Evolutionary conservation across 2,888 invertebrate species (phyloP).

Genomic region (Lasioglossum lativentre): DNA sequence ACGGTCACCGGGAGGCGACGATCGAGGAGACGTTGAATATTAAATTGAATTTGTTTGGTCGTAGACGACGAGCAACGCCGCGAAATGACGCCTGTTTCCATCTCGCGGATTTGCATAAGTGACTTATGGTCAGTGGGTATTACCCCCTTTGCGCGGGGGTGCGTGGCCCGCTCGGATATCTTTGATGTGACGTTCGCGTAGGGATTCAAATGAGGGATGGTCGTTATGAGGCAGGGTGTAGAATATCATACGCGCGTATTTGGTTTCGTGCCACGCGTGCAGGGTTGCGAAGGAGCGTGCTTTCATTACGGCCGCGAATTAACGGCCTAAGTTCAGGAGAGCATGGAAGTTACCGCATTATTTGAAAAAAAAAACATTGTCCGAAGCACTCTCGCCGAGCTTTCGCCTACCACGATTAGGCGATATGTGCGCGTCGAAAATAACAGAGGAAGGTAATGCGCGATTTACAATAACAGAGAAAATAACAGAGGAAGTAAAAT

Average conservation of each 20-base stretch:
- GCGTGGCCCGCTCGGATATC: conserved; percentile 69
- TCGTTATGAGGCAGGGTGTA: conserved; percentile 70
- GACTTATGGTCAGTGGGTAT: conserved; percentile 79
- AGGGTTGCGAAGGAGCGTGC: background rate
- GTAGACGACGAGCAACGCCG: conserved; percentile 42
- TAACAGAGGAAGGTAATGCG: background rate
- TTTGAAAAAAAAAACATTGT: conserved; percentile 7
- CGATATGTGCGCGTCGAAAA: background rate
- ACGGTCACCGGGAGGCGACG: background rate
- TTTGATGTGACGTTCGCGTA: conserved; percentile 77
- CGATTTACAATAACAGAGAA: too few relatives aligned
- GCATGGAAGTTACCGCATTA: conserved; percentile 21
- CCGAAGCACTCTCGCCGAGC: background rate
- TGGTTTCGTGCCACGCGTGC: conserved; percentile 61
- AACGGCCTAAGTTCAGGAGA: conserved; percentile 21
- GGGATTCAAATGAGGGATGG: conserved; percentile 75
- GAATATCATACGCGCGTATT: conserved; percentile 73
- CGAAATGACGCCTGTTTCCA: conserved; percentile 68
- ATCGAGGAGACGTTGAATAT: conserved; percentile 57
- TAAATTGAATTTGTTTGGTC: conserved; percentile 72
- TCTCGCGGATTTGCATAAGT: conserved; percentile 79
- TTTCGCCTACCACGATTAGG: background rate
- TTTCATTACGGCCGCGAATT: conserved; percentile 34
- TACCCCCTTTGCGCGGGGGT: conserved; percentile 53
- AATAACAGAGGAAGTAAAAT: background rate